Evolutionary conservation across 1,140 invertebrate species (phyloP).

Genomic region (Neoseiulus cucumeris): DNA sequence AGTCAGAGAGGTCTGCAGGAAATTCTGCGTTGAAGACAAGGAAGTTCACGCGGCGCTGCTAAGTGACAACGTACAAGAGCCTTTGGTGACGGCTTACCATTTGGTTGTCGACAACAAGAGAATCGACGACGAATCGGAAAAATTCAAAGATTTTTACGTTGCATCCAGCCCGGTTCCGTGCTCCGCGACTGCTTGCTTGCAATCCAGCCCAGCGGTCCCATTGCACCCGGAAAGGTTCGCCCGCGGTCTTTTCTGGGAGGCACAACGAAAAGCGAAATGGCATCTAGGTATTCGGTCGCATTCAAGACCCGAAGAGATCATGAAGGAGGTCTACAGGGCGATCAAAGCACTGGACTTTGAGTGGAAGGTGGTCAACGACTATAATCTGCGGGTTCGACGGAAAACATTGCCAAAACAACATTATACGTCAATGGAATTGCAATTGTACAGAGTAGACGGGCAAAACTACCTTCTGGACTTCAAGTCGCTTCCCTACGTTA

Average conservation of each 20-base stretch:
- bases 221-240: too few relatives aligned
- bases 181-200: neutral
- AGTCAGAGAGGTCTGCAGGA: slow-evolving; percentile 29
- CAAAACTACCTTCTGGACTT: slow-evolving; percentile 35
- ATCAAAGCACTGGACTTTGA: slow-evolving; percentile 34
- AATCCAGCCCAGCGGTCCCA: neutral
- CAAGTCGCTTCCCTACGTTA: slow-evolving; percentile 21
- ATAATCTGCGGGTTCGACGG: slow-evolving; percentile 31
- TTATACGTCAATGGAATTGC: slow-evolving; percentile 33
- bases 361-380: slow-evolving; percentile 34
- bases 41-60: neutral
- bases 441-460: slow-evolving; percentile 36
- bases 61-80: neutral
- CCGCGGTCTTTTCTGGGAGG: too few relatives aligned
- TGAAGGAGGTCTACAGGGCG: slow-evolving; percentile 38
- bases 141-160: neutral
- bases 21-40: neutral
- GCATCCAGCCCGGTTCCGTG: neutral
- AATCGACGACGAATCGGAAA: neutral
- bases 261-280: too few relatives aligned
- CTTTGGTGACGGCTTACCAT: neutral
- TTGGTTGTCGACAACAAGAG: neutral
- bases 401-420: slow-evolving; percentile 26
- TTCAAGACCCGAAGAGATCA: slow-evolving; percentile 35
- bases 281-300: slow-evolving; percentile 33